Conservation (phyloP, 2,113 vertebrate genomes). For the Xyrauchen texanus region DNA sequence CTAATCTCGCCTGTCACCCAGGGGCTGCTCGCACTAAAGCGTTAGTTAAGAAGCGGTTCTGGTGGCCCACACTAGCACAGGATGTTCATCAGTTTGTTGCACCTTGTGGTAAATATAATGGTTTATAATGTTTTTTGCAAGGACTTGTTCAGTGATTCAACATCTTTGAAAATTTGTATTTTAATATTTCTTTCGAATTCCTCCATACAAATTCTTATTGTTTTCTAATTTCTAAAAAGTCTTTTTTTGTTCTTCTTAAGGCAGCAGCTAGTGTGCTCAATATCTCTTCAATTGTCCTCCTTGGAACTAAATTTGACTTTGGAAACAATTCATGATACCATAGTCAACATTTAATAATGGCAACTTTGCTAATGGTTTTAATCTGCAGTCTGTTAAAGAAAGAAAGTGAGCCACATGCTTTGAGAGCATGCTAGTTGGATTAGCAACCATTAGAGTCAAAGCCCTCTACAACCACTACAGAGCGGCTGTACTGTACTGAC, state of each 20-base stretch:
- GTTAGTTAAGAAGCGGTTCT: too few species aligned
- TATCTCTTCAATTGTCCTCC: not conserved
- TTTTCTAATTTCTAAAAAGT: not conserved
- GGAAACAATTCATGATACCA: conserved; percentile 8
- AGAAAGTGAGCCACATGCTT: conserved; percentile 42
- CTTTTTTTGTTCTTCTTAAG: too few species aligned
- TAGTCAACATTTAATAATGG: conserved; percentile 28
- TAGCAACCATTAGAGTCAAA: conserved; percentile 74
- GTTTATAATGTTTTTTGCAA: too few species aligned
- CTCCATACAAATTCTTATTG: not conserved
- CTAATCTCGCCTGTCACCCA: too few species aligned
- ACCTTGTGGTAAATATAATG: too few species aligned
- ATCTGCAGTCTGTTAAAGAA: not conserved
- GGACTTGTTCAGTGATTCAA: too few species aligned
- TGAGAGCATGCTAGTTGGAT: conserved; percentile 63
- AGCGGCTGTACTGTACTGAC: conserved; percentile 67
- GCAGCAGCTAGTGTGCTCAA: too few species aligned
- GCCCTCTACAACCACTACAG: conserved; percentile 70
- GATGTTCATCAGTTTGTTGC: too few species aligned
- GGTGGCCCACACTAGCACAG: too few species aligned
- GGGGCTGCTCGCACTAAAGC: too few species aligned
- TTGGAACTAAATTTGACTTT: not conserved
- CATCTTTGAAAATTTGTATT: too few species aligned
- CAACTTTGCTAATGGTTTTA: conserved; percentile 38
- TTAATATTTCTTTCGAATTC: not conserved